Evolutionary conservation across 2,888 invertebrate species (phyloP), one percentile per base, ranked within the genome.

Genomic region (Mythimna lalbum): DNA sequence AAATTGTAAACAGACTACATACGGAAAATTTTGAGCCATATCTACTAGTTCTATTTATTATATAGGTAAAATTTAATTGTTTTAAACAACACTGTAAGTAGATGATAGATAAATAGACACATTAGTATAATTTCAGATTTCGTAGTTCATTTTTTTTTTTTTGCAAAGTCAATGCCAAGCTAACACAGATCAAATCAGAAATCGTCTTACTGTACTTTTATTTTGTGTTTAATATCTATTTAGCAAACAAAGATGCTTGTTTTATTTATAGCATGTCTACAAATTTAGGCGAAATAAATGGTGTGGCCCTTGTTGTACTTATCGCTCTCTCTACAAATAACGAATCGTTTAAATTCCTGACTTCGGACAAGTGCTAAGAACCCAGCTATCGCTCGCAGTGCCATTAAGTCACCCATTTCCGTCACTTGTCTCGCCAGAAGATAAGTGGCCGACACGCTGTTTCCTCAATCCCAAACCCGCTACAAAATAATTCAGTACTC

Each of bases 401-500:
- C 76, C 76, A 80, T 80, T 80, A 82, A 71, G 83, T 82, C 78
- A 64, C 64, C 59, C 63, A 82, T 73, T 84, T 83, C 83, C 84
- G 75, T 73, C 82, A 80, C 75, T 68, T 72, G 84, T 75, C 75
- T 77, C 52, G 33, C 47, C 67, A 61, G 59, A 80, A 81, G 83
- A 83, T 84, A 83, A 82, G 80, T 82, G 64, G 73, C 67, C 70
- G 83, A 83, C 84, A 84, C 68, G 73, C 62, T 78, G 80, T 61
- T 83, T 83, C 83, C 80, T 80, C 80, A 82, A 80, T 82, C 69
- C 80, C 57, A 70, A 83, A 76, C 69, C 63, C 17, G 33, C 60
- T 74, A 84, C 76, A 73, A 84, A 84, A 84, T 82, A 84, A 82
- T 84, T 82, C 78, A 80, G 72, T 69, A 73, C 74, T 69, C 63